Evolutionary conservation across 2,113 vertebrate species (phyloP), one percentile per base, ranked within the genome.

Genomic region (Microcebus lehilahytsara): DNA sequence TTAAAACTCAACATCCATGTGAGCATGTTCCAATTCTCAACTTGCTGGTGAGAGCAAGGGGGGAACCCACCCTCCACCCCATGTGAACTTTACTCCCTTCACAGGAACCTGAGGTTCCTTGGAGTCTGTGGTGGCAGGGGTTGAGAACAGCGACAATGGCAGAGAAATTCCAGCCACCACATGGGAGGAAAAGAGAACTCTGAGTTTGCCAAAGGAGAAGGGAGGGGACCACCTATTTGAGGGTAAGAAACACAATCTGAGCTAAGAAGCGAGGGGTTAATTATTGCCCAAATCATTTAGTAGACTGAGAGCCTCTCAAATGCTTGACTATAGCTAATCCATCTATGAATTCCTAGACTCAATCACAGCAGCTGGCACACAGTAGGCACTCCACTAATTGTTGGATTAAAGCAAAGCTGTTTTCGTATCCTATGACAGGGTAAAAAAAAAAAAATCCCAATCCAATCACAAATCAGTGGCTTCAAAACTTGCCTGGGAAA

Each of bases 401-500:
- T 1, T 3, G 3, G 32, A 14, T 30, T 19, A 66, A 74, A n/a
- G 51, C 37, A 53, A 37, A 58, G 34, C 32, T 20, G 30, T 62
- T 64, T 94, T 51, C 79, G 46, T 71, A 11, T 64, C 13, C 30
- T 3, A 34, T 3, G 16, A 34, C 34, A 93, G 12, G 11, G 13
- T 49, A 71, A 83, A 27, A 79, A 42, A 93, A 92, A 95, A 92
- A 75, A 56, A 25, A 27, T 83, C 40, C 32, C 49, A 72, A 40
- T 46, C 14, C 40, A 66, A 17, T 64, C 32, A 93, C 67, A 69
- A 80, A 87, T 27, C 19, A 46, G 49, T 46, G 25, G 67, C 32
- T 88, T 60, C 25, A 72, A 88, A 92, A 90, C 49, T 93, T 96
- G 32, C 16, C 60, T 79, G 60, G 80, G 90, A 97, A 72, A 78